Evolutionary conservation across 2,888 invertebrate species (phyloP).

Genomic region (Pseudolycoriella hygida): DNA sequence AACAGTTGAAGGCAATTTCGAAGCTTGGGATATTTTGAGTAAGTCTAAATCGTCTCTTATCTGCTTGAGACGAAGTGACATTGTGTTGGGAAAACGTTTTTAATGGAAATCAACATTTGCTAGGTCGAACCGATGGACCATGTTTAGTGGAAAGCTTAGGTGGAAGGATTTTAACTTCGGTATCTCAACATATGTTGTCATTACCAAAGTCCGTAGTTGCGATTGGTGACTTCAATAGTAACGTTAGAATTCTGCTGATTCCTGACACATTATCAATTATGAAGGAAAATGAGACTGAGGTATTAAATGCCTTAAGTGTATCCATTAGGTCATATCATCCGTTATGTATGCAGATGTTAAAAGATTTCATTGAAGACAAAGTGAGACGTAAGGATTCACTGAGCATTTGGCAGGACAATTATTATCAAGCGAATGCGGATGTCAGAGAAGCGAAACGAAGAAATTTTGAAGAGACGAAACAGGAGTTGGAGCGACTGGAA

Average conservation of each 20-base stretch:
- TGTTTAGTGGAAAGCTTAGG: constrained; percentile 49
- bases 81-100: not conserved
- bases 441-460: constrained; percentile 23
- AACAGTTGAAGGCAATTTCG: constrained; percentile 54
- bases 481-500: constrained; percentile 29
- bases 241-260: constrained; percentile 42
- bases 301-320: constrained; percentile 11
- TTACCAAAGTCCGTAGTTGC: constrained; percentile 42
- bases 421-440: constrained; percentile 30
- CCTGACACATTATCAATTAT: constrained; percentile 36
- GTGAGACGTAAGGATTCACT: constrained; percentile 33
- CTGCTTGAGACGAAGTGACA: too few relatives aligned
- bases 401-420: constrained; percentile 41
- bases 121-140: constrained; percentile 32
- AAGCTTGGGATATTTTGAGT: constrained; percentile 61
- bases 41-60: too few relatives aligned
- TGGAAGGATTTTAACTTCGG: constrained; percentile 43
- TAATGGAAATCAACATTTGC: not conserved
- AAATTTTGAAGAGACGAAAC: constrained; percentile 31
- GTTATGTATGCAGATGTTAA: constrained; percentile 18
- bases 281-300: constrained; percentile 27
- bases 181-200: constrained; percentile 38
- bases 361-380: constrained; percentile 34
- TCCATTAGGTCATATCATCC: not conserved
- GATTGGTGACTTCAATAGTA: constrained; percentile 49